phyloP scores from a whole-genome alignment of 2,113 vertebrate species.

The Cottus gobio region DNA sequence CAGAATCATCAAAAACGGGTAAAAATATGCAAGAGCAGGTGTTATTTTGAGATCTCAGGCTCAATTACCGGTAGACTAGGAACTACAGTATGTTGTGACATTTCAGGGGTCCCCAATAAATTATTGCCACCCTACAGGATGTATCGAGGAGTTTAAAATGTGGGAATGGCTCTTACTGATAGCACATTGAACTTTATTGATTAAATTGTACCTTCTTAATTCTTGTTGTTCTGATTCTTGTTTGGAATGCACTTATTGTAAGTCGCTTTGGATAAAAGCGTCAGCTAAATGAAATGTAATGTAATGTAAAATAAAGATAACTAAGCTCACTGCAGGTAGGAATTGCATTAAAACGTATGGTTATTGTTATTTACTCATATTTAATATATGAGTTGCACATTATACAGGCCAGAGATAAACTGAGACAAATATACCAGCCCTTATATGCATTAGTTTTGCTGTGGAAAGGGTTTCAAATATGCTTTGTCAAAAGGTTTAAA shows the following conservation, averaged over 20 bases:
- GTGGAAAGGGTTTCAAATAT: not conserved
- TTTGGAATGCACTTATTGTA: too few relatives aligned
- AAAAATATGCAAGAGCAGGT: not conserved
- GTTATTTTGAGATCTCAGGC: not conserved
- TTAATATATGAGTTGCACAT: not conserved
- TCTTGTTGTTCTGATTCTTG: too few relatives aligned
- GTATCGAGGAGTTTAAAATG: not conserved
- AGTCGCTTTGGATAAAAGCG: too few relatives aligned
- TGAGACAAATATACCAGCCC: not conserved
- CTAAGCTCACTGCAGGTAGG: not conserved
- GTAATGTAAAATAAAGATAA: not conserved
- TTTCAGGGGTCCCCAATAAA: not conserved
- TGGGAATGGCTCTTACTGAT: too few relatives aligned
- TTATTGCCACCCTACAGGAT: not conserved
- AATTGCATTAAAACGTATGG: not conserved
- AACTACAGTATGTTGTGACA: not conserved
- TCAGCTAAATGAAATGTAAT: too few relatives aligned
- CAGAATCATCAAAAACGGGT: not conserved
- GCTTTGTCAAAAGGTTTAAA: too few relatives aligned
- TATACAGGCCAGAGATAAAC: not conserved
- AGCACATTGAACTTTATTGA: too few relatives aligned
- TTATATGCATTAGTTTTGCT: not conserved
- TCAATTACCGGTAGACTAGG: not conserved
- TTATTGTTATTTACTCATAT: not conserved
- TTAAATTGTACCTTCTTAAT: too few relatives aligned